Evolutionary conservation across 2,888 invertebrate species (phyloP), one percentile per base, ranked within the genome.

Genomic region (Callosobruchus maculatus): DNA sequence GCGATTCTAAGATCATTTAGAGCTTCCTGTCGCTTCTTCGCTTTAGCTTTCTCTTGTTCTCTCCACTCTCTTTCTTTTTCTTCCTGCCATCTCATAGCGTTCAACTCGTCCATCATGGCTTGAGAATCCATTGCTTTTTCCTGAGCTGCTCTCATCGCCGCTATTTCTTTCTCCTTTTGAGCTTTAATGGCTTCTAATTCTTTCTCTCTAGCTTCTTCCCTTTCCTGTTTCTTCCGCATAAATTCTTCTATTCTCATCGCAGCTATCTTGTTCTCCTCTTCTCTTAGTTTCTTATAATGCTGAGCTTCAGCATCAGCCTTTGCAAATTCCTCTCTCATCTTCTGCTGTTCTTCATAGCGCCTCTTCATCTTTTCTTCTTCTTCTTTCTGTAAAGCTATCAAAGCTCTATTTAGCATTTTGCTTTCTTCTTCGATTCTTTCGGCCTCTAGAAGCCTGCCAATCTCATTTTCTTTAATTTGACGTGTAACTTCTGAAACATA

Each of bases 31-130:
- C 89, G 88, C 81, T 89, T 91, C 72, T 90, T 81, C 9, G 92
- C 93, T 0, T 89, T 90, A 74, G 90, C 90, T 31, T 90, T 88
- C 84, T 94, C 93, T 75, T 89, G 90, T 18, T 89, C 88, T 0
- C 93, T 88, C 90, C 93, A 94, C 80, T 92, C 91, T 18, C 92
- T 87, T 83, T 94, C 94, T 22, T 93, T 92, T 86, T 90, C 89
- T 81, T 91, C 91, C 79, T 89, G 89, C 18, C 89, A 83, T 67
- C 90, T 85, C 21, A 87, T 80, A 0, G 89, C 89, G 76, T 89
- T 89, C 78, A 90, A 81, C 80, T 90, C 90, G 72, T 91, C 89
- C 74, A 88, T 84, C 67, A 82, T 77, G 5, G 87, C 86, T 77
- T 86, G 84, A 22, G 84, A 80, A 86, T 91, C 90, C 86, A 89